Evolutionary conservation across 2,113 vertebrate species (phyloP).

Genomic region (Rhabdomys dilectus): DNA sequence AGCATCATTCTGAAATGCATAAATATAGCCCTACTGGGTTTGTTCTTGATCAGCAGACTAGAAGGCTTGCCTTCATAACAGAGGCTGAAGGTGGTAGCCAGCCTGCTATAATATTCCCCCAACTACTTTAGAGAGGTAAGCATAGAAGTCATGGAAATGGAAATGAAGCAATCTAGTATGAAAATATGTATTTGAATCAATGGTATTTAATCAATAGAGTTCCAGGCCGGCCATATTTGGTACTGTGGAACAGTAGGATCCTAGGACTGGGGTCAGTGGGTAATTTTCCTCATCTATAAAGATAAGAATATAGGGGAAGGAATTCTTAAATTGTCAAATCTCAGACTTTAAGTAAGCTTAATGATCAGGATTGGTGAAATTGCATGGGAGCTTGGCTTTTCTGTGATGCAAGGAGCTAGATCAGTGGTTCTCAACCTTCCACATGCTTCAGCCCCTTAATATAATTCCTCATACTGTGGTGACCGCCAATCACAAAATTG

Average conservation of each 20-base stretch:
- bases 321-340: conserved; percentile 27
- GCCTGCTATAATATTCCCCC: neutral
- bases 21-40: neutral
- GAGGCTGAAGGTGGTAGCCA: neutral
- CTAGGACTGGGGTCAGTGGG: neutral
- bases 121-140: neutral
- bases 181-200: conserved; percentile 2
- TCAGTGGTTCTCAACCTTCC: neutral
- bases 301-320: neutral
- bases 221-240: neutral
- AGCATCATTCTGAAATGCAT: neutral
- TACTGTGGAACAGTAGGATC: neutral
- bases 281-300: conserved; percentile 6
- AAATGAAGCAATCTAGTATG: neutral
- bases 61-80: neutral
- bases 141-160: neutral
- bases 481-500: neutral
- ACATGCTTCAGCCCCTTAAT: neutral
- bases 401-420: neutral
- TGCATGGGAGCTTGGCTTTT: neutral
- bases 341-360: neutral
- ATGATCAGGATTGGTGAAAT: neutral
- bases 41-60: neutral
- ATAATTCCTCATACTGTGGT: neutral
- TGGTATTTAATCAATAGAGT: neutral